Evolutionary conservation across 1,140 invertebrate genomes (phyloP), one percentile per base, ranked within the genome.

Genomic region (Drosophila bipectinata): DNA sequence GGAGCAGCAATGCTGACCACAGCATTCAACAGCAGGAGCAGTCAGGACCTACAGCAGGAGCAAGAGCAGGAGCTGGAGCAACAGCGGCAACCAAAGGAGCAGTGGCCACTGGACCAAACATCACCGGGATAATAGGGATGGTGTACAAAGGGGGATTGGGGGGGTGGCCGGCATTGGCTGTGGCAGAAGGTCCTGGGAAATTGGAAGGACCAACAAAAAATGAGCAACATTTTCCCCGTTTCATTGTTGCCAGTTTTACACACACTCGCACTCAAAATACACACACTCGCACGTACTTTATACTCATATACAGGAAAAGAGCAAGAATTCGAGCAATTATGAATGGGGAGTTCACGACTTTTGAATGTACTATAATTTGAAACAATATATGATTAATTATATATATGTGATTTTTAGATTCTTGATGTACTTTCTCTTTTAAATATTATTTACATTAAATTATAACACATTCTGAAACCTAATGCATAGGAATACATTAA

Each of bases 191-290:
- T 54, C 47, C 52, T n/a, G 34, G 14, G 34, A 4, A 21, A 53
- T 18, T 55, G 47, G 44, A 61, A 53, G 44, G 44, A 57, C 26
- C 60, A 45, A 59, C 61, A 83, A 83, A 84, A 84, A 84, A 77
- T 74, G 77, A 85, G 81, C 81, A 85, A 80, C 77, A 84, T 84
- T 84, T 84, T 84, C 62, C 80, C 59, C 73, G 81, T 84, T 84
- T 85, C 80, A 84, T 85, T 84, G 81, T 74, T 80, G 72, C 72
- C 80, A 76, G 49, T 62, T 37, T 32, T 41, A 72, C 57, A 64
- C 37, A 21, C 39, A 59, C 18, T 24, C 55, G 32, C 57, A 14
- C 21, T 21, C 21, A 21, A 21, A 21, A 21, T 15, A 39, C 37
- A n/a, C 39, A 41, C 12, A 44, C 34, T 37, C 34, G 12, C 45